A percentile compares a stretch with the other conserved stretches of the same genome.
phyloP scores from a whole-genome alignment of 2,888 invertebrate genomes.

The Drosophila acutilabella region DNA sequence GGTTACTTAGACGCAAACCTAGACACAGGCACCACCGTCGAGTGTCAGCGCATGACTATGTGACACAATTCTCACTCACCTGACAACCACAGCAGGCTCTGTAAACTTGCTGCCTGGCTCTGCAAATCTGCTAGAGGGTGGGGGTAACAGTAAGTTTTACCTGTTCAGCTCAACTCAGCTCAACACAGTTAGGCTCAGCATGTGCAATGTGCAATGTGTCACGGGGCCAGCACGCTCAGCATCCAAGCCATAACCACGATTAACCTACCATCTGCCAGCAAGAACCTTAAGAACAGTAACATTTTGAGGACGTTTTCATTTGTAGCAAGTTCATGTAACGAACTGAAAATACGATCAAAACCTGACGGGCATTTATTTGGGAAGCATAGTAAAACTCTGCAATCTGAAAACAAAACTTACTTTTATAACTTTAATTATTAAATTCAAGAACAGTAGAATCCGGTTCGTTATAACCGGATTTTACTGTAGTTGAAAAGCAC shows the following conservation, averaged over 20 bases:
- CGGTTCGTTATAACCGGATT: no score
- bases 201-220: constrained; percentile 73
- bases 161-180: background rate
- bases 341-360: constrained; percentile 18
- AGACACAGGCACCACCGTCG: constrained; percentile 34
- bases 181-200: constrained; percentile 52
- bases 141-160: constrained; percentile 51
- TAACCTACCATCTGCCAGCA: constrained; percentile 6
- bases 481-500: no score
- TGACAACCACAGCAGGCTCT: constrained; percentile 63
- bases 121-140: constrained; percentile 24
- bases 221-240: constrained; percentile 76
- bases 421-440: no score
- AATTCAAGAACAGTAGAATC: no score
- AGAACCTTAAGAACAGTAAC: constrained; percentile 21
- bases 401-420: no score
- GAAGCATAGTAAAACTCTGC: no score
- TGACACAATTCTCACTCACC: constrained; percentile 83
- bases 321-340: constrained; percentile 14
- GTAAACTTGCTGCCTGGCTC: constrained; percentile 12
- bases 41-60: constrained; percentile 78
- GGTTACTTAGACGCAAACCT: constrained; percentile 45
- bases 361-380: background rate
- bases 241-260: constrained; percentile 35
- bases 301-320: constrained; percentile 33